phyloP scores from a whole-genome alignment of 1,140 invertebrate species.

The Scaptomyza graminum region DNA sequence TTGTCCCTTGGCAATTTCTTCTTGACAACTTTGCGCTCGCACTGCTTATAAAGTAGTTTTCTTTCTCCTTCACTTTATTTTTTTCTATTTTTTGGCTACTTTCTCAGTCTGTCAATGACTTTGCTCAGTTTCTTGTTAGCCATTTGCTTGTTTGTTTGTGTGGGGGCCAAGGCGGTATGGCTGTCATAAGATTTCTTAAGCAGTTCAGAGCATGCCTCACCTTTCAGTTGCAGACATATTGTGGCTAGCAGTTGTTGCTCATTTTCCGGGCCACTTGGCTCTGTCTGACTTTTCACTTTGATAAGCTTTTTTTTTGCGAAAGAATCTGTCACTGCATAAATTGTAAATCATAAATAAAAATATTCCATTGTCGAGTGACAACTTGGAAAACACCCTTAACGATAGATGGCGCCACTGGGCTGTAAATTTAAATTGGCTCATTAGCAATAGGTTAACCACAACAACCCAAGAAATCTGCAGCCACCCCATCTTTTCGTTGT shows the following conservation, averaged over 20 bases:
- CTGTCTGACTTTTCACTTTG: slow-evolving; percentile 45
- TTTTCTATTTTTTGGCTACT: slow-evolving; percentile 1
- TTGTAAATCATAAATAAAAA: too few species aligned
- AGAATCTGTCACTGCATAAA: neutral
- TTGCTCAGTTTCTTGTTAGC: slow-evolving; percentile 23
- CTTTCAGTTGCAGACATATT: slow-evolving; percentile 63
- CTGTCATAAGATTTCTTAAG: slow-evolving; percentile 63
- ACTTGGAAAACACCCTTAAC: too few species aligned
- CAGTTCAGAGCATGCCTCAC: slow-evolving; percentile 58
- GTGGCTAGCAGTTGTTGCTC: slow-evolving; percentile 50
- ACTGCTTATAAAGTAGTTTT: slow-evolving; percentile 65
- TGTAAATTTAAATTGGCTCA: slow-evolving; percentile 81
- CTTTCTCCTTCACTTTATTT: neutral
- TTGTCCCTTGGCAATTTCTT: slow-evolving; percentile 40
- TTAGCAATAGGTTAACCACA: slow-evolving; percentile 78
- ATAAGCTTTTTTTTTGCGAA: neutral
- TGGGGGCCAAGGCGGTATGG: neutral
- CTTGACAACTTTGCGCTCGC: slow-evolving; percentile 32
- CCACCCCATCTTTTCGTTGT: slow-evolving; percentile 1
- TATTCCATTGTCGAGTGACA: too few species aligned
- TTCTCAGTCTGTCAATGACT: slow-evolving; percentile 64
- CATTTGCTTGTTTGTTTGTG: slow-evolving; percentile 52
- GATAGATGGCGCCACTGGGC: slow-evolving; percentile 21
- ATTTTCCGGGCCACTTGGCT: slow-evolving; percentile 69
- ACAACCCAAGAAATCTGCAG: slow-evolving; percentile 49